A percentile compares a stretch with the other conserved stretches of the same genome.
phyloP scores from a whole-genome alignment of 2,113 vertebrate species.

The Chitala chitala region DNA sequence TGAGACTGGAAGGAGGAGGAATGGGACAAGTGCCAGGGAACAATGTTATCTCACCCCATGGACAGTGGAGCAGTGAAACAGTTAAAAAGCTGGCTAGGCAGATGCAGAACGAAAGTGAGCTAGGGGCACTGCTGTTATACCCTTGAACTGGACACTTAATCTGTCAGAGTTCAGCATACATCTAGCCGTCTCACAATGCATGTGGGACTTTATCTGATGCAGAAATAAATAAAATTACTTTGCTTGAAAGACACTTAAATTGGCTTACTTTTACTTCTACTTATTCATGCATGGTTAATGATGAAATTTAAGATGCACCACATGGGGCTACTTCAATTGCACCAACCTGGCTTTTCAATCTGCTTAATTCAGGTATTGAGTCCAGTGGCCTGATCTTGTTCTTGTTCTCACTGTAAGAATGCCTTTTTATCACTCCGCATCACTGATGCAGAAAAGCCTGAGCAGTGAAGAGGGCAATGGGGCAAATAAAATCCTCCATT shows the following conservation, averaged over 20 bases:
- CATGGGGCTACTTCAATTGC: neutral
- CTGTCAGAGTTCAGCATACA: neutral
- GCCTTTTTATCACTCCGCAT: neutral
- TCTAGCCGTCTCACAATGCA: neutral
- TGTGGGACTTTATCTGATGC: neutral
- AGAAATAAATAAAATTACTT: neutral
- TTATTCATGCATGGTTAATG: neutral
- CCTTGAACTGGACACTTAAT: neutral
- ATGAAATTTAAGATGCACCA: neutral
- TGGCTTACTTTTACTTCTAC: no score
- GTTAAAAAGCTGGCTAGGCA: neutral
- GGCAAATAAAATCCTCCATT: constrained; percentile 23
- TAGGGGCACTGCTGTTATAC: neutral
- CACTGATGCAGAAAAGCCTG: constrained; percentile 26
- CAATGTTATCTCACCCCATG: neutral
- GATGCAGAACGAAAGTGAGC: neutral
- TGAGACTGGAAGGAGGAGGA: neutral
- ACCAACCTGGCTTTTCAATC: neutral
- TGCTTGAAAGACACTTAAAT: neutral
- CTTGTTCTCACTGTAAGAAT: neutral
- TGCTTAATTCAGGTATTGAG: neutral
- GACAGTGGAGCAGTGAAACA: neutral
- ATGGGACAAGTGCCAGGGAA: neutral
- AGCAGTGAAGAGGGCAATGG: neutral
- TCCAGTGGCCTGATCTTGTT: neutral